Evolutionary conservation across 2,888 invertebrate species (phyloP).

Genomic region (Orthonychiurus folsomi): DNA sequence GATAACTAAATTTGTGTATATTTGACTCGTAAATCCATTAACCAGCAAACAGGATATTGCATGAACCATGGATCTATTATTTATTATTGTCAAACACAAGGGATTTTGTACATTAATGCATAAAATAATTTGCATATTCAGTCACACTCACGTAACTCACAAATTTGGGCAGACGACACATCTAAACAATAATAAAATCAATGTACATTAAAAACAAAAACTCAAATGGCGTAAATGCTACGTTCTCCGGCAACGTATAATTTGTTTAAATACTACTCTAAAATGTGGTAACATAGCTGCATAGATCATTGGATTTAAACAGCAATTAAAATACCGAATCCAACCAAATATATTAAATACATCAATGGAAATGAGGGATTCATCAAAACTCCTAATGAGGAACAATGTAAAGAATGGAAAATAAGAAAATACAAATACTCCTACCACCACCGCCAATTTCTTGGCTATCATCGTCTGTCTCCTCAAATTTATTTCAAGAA

Average conservation of each 20-base stretch:
- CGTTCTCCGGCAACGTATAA: slow-evolving; percentile 5
- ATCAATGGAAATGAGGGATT: slow-evolving; percentile 9
- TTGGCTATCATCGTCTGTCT: slow-evolving; percentile 22
- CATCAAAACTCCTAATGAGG: slow-evolving; percentile 21
- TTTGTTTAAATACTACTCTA: slow-evolving; percentile 19
- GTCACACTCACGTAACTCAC: too few relatives aligned
- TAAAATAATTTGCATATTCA: too few relatives aligned
- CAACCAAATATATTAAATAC: slow-evolving; percentile 24
- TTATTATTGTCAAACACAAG: too few relatives aligned
- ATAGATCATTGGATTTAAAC: slow-evolving; percentile 30
- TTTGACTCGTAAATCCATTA: too few relatives aligned
- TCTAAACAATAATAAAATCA: too few relatives aligned
- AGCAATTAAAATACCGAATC: slow-evolving; percentile 28
- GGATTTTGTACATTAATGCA: too few relatives aligned
- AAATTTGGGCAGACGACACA: too few relatives aligned
- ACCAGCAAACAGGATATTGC: too few relatives aligned
- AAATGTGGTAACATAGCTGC: slow-evolving; percentile 29
- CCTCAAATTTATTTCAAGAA: background rate
- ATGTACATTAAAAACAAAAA: background rate
- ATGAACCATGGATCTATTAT: too few relatives aligned
- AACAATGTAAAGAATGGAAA: slow-evolving; percentile 29
- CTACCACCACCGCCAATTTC: slow-evolving; percentile 23
- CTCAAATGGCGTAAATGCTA: background rate
- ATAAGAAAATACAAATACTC: slow-evolving; percentile 24
- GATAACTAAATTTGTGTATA: too few relatives aligned